Evolutionary conservation across 37 sponge, comb jelly and placozoan species (phyloP).

Genomic region (Trichoplax adhaerens): DNA sequence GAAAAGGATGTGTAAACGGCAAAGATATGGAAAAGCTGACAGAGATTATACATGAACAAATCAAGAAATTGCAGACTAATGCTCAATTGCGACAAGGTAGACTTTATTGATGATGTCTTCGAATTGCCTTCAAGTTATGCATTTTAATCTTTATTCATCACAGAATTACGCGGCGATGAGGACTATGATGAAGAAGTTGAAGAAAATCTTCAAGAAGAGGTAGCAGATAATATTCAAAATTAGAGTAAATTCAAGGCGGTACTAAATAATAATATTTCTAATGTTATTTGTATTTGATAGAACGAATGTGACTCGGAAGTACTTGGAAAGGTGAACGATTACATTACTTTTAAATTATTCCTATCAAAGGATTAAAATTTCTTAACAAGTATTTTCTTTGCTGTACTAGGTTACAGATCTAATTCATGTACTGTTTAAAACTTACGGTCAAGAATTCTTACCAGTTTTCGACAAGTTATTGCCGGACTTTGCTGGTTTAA

Average conservation of each 20-base stretch:
- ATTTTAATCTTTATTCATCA: too few relatives aligned
- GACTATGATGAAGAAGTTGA: constrained; percentile 97
- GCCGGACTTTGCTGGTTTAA: constrained; percentile 56
- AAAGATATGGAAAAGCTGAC: constrained; percentile 51
- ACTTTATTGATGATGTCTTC: too few relatives aligned
- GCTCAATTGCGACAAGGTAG: constrained; percentile 39
- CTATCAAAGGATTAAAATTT: background rate
- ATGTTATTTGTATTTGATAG: constrained; percentile 5
- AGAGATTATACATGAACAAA: constrained; percentile 40
- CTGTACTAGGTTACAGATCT: constrained; percentile 57
- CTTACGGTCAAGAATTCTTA: constrained; percentile 48
- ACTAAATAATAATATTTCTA: background rate
- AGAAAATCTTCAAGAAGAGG: constrained; percentile 75
- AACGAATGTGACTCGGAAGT: background rate
- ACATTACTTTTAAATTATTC: background rate
- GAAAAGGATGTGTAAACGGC: constrained; percentile 72
- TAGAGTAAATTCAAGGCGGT: too few relatives aligned
- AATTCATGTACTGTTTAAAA: constrained; percentile 72
- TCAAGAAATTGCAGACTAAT: constrained; percentile 49
- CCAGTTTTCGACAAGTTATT: constrained; percentile 76
- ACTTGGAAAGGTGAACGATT: background rate
- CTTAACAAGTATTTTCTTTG: background rate
- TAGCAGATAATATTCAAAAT: constrained; percentile 9
- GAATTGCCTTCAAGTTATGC: too few relatives aligned
- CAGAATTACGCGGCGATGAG: constrained; percentile 58